A percentile compares a stretch with the other conserved stretches of the same genome.
Conservation (phyloP, 2,797 vertebrate species). For the Heliangelus exortis region DNA sequence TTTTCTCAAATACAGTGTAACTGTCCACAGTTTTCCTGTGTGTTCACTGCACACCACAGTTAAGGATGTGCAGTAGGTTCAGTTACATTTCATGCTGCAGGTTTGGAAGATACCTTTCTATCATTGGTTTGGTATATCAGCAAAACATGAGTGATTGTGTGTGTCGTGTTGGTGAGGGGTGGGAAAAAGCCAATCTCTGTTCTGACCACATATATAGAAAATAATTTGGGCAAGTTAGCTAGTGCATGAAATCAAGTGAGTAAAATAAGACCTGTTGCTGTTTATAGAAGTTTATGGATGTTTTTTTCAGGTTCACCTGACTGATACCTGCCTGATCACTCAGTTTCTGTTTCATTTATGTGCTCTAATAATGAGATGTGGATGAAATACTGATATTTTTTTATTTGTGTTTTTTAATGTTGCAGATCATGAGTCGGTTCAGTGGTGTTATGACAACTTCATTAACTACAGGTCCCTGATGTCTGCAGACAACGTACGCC, state of each 20-base stretch:
- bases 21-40: neutral
- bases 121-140: neutral
- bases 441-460: slow-evolving; percentile 99
- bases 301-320: slow-evolving; percentile 37
- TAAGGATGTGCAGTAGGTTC: neutral
- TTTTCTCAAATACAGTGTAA: neutral
- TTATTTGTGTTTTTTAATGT: slow-evolving; percentile 74
- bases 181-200: fast-evolving
- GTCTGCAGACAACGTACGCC: slow-evolving; percentile 99
- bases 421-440: slow-evolving; percentile 97
- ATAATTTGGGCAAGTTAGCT: neutral
- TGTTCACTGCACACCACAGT: neutral
- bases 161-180: neutral
- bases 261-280: neutral
- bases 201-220: neutral
- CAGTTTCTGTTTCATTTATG: slow-evolving; percentile 6
- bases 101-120: neutral
- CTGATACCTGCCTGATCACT: slow-evolving; percentile 43
- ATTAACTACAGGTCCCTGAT: slow-evolving; percentile 99
- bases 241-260: neutral
- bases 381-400: slow-evolving; percentile 39
- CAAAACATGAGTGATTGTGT: neutral
- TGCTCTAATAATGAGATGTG: slow-evolving; percentile 56
- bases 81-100: fast-evolving
- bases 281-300: neutral